Conservation (phyloP, 2,113 vertebrate species). For the Leptocoma aspasia region DNA sequence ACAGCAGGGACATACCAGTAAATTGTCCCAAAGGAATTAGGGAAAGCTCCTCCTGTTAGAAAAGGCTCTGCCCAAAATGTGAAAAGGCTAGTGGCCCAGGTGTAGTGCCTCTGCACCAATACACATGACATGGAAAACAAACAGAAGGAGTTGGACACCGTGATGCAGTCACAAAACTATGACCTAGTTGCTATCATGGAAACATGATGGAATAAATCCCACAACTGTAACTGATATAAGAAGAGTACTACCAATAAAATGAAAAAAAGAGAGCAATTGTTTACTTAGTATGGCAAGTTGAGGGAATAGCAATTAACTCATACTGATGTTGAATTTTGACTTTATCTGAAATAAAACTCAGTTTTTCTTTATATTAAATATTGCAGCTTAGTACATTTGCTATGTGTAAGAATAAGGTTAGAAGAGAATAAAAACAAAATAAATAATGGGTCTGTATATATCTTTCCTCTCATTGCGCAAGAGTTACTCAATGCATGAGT, state of each 20-base stretch:
- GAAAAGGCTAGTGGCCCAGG: background rate
- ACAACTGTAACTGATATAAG: background rate
- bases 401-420: background rate
- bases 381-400: background rate
- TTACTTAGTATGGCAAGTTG: background rate
- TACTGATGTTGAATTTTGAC: background rate
- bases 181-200: background rate
- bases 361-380: background rate
- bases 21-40: background rate
- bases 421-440: background rate
- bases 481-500: background rate
- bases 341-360: background rate
- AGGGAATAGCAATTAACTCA: background rate
- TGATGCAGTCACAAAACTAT: background rate
- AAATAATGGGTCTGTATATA: background rate
- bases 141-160: background rate
- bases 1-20: background rate
- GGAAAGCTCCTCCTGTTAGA: background rate
- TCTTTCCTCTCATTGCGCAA: background rate
- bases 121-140: background rate
- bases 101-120: background rate
- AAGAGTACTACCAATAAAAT: background rate
- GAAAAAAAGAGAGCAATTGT: fast-evolving
- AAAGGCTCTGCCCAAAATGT: background rate
- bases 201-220: background rate